Percentiles rank a stretch among this genome's conserved stretches.
Evolutionary conservation across 2,113 vertebrate genomes (phyloP).

Genomic region (Thalassarche chlororhynchos): DNA sequence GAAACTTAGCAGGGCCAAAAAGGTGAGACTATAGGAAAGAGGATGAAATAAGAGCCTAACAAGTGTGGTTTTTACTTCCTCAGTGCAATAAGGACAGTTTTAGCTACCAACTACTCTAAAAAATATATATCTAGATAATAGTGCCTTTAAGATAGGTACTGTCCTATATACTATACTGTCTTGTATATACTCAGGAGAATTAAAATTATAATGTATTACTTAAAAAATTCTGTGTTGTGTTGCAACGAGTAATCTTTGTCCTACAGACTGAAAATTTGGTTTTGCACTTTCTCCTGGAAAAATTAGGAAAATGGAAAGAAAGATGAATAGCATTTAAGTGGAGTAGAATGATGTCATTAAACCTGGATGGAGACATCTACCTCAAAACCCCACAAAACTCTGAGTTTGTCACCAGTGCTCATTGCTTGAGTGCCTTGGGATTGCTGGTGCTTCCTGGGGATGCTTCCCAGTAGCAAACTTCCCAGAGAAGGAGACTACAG

Average conservation of each 20-base stretch:
- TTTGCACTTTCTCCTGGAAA: neutral
- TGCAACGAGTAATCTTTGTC: neutral
- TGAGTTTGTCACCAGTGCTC: neutral
- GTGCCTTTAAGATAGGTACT: neutral
- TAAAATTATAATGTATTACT: neutral
- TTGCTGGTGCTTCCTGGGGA: neutral
- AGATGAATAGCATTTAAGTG: neutral
- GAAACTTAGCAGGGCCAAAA: constrained; percentile 58
- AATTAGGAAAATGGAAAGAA: neutral
- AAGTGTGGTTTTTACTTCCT: constrained; percentile 69
- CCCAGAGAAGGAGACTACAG: neutral
- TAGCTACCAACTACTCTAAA: constrained; percentile 18
- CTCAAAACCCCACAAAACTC: neutral
- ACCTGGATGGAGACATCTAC: neutral
- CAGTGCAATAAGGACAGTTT: constrained; percentile 29
- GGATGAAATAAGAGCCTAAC: constrained; percentile 66
- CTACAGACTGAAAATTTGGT: neutral
- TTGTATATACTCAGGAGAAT: neutral
- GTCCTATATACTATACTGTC: neutral
- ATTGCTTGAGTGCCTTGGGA: neutral
- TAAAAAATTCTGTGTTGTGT: neutral
- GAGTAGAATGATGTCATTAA: neutral
- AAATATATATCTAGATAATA: neutral
- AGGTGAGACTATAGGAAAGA: constrained; percentile 58
- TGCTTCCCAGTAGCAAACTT: neutral